phyloP scores from a whole-genome alignment of 2,113 vertebrate genomes.

The Tragulus kanchil region DNA sequence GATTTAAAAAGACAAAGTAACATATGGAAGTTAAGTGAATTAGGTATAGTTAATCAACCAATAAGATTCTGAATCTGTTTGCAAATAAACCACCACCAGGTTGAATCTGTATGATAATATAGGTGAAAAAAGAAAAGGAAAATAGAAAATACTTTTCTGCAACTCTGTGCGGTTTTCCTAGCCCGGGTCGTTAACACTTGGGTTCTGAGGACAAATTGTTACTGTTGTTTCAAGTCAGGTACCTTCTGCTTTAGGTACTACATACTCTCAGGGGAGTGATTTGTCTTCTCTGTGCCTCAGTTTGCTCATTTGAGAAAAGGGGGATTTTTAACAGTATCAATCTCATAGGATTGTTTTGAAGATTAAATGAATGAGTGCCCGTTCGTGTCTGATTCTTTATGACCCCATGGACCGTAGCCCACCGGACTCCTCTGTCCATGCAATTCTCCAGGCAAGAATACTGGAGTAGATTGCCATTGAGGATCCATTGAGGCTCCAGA shows the following conservation, averaged over 20 bases:
- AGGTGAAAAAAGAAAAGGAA: neutral
- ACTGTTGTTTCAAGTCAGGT: neutral
- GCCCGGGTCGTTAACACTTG: neutral
- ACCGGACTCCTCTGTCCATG: no score
- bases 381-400: no score
- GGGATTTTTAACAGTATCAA: neutral
- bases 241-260: neutral
- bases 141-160: neutral
- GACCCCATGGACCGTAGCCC: no score
- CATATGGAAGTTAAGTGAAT: constrained; percentile 23
- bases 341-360: neutral
- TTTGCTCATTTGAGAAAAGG: neutral
- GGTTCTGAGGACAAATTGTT: neutral
- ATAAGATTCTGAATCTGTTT: neutral
- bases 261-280: neutral
- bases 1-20: neutral
- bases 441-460: no score
- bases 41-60: neutral
- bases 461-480: no score
- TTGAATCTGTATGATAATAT: neutral
- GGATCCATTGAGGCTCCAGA: no score
- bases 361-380: neutral
- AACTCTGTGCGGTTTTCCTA: neutral
- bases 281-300: neutral
- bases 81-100: neutral